Conservation (phyloP, 2,113 vertebrate genomes). For the Sinosuthora webbiana region DNA sequence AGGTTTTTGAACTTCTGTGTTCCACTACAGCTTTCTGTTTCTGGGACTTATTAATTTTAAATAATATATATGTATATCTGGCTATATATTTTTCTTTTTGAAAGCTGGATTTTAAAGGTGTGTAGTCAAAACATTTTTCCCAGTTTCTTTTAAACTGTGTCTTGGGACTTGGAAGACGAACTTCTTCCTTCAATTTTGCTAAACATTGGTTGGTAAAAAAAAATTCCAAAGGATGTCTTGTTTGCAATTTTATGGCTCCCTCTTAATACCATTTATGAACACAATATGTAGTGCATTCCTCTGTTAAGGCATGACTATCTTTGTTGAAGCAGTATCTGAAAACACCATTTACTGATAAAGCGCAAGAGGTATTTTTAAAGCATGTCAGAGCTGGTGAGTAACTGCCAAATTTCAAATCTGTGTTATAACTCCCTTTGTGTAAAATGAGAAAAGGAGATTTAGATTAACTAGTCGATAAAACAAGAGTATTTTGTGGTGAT, state of each 20-base stretch:
- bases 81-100: background rate
- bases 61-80: background rate
- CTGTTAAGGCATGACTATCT: background rate
- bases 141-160: background rate
- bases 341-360: background rate
- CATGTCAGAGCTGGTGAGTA: background rate
- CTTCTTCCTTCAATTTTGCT: background rate
- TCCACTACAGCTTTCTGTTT: background rate
- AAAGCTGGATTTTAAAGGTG: background rate
- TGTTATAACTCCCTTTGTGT: background rate
- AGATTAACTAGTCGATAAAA: background rate
- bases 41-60: background rate
- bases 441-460: background rate
- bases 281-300: background rate
- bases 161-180: background rate
- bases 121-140: background rate
- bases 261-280: background rate
- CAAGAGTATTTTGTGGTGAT: background rate
- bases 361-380: background rate
- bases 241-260: background rate
- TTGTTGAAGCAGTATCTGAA: background rate
- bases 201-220: background rate
- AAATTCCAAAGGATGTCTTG: background rate
- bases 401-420: background rate
- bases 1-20: background rate